phyloP scores from a whole-genome alignment of 2,113 vertebrate genomes.

The Phalacrocorax aristotelis region DNA sequence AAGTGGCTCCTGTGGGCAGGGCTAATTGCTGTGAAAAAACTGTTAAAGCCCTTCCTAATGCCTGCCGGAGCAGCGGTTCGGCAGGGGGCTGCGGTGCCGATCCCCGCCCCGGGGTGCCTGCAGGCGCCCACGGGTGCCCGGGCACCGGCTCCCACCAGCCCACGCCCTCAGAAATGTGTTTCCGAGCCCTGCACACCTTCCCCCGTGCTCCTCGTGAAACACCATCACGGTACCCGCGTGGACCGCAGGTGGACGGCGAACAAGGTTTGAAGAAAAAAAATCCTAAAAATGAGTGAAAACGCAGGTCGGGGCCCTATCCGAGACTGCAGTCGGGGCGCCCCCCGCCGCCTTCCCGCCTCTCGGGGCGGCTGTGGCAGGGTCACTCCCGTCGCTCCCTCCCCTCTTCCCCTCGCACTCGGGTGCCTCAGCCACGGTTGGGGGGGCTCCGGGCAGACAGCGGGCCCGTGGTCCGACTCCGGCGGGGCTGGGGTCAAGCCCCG shows the following conservation, averaged over 20 bases:
- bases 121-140: fast-evolving
- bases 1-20: not conserved
- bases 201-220: not conserved
- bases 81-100: fast-evolving
- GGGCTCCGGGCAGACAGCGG: not conserved
- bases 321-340: fast-evolving
- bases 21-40: not conserved
- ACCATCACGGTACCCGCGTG: fast-evolving
- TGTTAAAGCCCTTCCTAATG: not conserved
- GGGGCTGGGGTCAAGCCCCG: fast-evolving
- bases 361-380: fast-evolving
- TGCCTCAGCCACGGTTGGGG: not conserved
- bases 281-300: fast-evolving
- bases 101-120: too few species aligned
- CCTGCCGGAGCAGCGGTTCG: fast-evolving
- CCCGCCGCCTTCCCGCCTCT: fast-evolving
- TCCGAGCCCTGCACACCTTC: not conserved
- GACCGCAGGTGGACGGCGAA: fast-evolving
- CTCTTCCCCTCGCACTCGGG: not conserved
- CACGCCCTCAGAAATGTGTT: fast-evolving
- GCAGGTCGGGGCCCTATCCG: fast-evolving
- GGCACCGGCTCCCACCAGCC: too few species aligned
- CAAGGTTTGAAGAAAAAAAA: not conserved
- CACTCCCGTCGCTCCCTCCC: fast-evolving
- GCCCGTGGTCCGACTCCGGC: fast-evolving